Evolutionary conservation across 2,113 vertebrate genomes (phyloP), one percentile per base, ranked within the genome.

Genomic region (Ceyx cyanopectus): DNA sequence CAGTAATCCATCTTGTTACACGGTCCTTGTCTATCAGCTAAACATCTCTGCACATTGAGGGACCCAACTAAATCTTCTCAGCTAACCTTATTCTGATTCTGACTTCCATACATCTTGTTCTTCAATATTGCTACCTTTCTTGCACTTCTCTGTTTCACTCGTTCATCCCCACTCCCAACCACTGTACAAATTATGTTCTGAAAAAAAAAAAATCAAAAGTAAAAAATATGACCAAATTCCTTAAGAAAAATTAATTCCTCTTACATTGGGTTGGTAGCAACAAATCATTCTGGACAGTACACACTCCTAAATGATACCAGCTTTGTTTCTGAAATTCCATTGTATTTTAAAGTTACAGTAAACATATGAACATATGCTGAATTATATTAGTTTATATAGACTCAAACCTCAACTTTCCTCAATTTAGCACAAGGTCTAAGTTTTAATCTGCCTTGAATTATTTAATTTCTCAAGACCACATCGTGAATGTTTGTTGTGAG

Each of bases 41-140:
- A n/a, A n/a, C n/a, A n/a, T n/a, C n/a, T n/a, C n/a, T n/a, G n/a
- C n/a, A n/a, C n/a, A n/a, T n/a, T n/a, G n/a, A n/a, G n/a, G n/a
- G n/a, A n/a, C n/a, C n/a, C n/a, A n/a, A n/a, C n/a, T n/a, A n/a
- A n/a, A n/a, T n/a, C n/a, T n/a, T n/a, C n/a, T n/a, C n/a, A n/a
- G n/a, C n/a, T n/a, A n/a, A n/a, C n/a, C n/a, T n/a, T n/a, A n/a
- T n/a, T n/a, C n/a, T n/a, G n/a, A n/a, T n/a, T n/a, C n/a, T n/a
- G n/a, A n/a, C n/a, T n/a, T n/a, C n/a, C n/a, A n/a, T n/a, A 54
- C 2, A 51, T 1, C 1, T 20, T 2, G 1, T 56, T 67, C 65
- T 74, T 86, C 56, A 66, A 0, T 51, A 18, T 43, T 66, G 7
- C 20, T 65, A 34, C 14, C 16, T 27, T 26, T 22, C 17, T 7